Percentiles rank a stretch among this genome's conserved stretches.
Evolutionary conservation across 1,140 invertebrate genomes (phyloP).

Genomic region (Drosophila nigromelanica): DNA sequence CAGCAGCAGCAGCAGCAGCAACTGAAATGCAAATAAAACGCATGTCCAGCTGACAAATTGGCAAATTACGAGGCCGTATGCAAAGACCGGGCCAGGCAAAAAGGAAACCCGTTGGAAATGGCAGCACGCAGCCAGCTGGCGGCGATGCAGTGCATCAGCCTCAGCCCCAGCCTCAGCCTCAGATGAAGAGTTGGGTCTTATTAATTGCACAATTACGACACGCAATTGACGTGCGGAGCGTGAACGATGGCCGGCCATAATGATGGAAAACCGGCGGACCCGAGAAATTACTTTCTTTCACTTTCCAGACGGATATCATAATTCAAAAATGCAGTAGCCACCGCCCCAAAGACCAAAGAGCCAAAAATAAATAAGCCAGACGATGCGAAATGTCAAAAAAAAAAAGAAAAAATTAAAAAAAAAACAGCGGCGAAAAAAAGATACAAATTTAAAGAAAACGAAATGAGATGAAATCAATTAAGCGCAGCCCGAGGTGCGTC

Average conservation of each 20-base stretch:
- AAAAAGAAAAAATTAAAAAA: not conserved
- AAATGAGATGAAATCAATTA: slow-evolving; percentile 72
- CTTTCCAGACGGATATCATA: slow-evolving; percentile 77
- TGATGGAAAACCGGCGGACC: slow-evolving; percentile 58
- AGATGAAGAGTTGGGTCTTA: slow-evolving; percentile 39
- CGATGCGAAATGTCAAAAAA: slow-evolving; percentile 39
- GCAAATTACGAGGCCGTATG: slow-evolving; percentile 57
- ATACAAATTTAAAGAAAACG: slow-evolving; percentile 25
- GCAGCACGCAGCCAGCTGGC: slow-evolving; percentile 36
- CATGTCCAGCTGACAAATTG: slow-evolving; percentile 81
- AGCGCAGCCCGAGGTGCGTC: slow-evolving; percentile 27
- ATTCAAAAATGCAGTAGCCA: slow-evolving; percentile 59
- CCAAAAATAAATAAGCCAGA: slow-evolving; percentile 55
- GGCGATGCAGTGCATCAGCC: slow-evolving; percentile 29
- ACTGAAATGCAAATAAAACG: slow-evolving; percentile 74
- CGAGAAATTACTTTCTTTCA: slow-evolving; percentile 76
- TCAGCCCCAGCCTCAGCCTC: slow-evolving; percentile 4
- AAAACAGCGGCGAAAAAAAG: not conserved
- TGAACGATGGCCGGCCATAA: slow-evolving; percentile 64
- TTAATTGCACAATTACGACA: slow-evolving; percentile 82
- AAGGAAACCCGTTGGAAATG: slow-evolving; percentile 70
- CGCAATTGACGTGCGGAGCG: slow-evolving; percentile 71
- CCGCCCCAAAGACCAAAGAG: slow-evolving; percentile 7
- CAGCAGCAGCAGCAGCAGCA: not conserved
- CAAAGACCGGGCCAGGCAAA: slow-evolving; percentile 21